A percentile compares a stretch with the other conserved stretches of the same genome.
These are phyloP conservation scores for Thalassophryne amazonica DNA, from an alignment of 2,797 vertebrate genomes.

Conservation along the genomic window DNA sequence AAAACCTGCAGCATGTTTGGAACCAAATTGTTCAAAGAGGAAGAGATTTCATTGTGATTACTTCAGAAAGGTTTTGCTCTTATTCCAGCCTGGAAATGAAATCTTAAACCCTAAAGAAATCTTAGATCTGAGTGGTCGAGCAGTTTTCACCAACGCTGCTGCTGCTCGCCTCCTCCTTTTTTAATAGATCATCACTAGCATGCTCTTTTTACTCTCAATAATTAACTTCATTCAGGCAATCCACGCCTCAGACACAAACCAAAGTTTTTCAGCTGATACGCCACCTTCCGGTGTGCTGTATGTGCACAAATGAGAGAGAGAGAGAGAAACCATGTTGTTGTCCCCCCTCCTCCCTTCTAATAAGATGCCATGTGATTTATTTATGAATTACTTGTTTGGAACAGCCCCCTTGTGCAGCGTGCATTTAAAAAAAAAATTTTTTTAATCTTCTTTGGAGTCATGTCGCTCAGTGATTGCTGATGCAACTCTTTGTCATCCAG, in stretches of 20 bases:
- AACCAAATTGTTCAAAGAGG: neutral
- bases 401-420: conserved; percentile 69
- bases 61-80: conserved; percentile 24
- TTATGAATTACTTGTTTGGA: conserved; percentile 82
- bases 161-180: conserved; percentile 11
- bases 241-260: conserved; percentile 11
- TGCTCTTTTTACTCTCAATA: conserved; percentile 1
- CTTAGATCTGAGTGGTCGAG: conserved; percentile 11
- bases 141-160: conserved; percentile 30
- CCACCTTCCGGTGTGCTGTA: conserved; percentile 65
- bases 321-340: conserved; percentile 66
- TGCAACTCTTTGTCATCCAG: conserved; percentile 85
- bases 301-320: conserved; percentile 70
- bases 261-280: conserved; percentile 25
- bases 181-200: neutral
- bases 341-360: conserved; percentile 72
- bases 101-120: conserved; percentile 41
- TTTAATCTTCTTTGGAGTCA: conserved; percentile 73
- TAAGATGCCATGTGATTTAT: conserved; percentile 81
- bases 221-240: conserved; percentile 55
- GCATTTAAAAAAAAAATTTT: too few species aligned
- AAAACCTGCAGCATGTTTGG: conserved; percentile 4
- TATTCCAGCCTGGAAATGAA: conserved; percentile 2
- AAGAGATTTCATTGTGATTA: conserved; percentile 1
- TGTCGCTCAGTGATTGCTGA: conserved; percentile 82